phyloP scores from a whole-genome alignment of 2,113 vertebrate species.

The Bagarius yarrelli region DNA sequence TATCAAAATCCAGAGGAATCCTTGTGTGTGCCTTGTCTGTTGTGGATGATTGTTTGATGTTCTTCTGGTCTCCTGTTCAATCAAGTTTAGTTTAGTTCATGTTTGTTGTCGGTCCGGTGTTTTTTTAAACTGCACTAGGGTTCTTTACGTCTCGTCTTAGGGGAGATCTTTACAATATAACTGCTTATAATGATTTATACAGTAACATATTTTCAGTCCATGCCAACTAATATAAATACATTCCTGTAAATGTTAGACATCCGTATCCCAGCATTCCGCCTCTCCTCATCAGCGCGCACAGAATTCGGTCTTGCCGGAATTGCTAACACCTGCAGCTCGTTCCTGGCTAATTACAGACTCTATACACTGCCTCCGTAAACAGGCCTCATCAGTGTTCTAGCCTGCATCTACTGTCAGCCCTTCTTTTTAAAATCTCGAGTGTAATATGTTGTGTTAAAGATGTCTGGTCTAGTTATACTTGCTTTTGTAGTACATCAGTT shows the following conservation, averaged over 20 bases:
- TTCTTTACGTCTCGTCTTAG: too few relatives aligned
- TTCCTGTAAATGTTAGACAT: background rate
- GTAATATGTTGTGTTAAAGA: background rate
- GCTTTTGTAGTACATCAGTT: background rate
- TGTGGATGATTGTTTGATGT: too few relatives aligned
- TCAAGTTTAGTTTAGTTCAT: too few relatives aligned
- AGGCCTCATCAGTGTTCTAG: background rate
- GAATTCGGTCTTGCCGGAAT: background rate
- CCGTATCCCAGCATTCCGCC: background rate
- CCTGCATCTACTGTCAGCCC: background rate
- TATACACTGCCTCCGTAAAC: background rate
- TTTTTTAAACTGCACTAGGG: too few relatives aligned
- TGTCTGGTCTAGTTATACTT: background rate
- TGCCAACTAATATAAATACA: background rate
- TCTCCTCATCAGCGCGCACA: background rate
- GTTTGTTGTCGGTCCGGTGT: too few relatives aligned
- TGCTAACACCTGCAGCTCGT: background rate
- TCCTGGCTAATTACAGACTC: background rate
- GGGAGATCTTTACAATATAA: too few relatives aligned
- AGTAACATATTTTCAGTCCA: too few relatives aligned
- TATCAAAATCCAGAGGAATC: too few relatives aligned
- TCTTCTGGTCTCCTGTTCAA: too few relatives aligned
- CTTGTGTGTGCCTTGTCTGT: too few relatives aligned
- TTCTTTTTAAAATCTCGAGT: background rate
- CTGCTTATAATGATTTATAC: too few relatives aligned